Base-by-base conservation (phyloP, 2,113 vertebrate genomes). In the Pseudorasbora parva region DNA sequence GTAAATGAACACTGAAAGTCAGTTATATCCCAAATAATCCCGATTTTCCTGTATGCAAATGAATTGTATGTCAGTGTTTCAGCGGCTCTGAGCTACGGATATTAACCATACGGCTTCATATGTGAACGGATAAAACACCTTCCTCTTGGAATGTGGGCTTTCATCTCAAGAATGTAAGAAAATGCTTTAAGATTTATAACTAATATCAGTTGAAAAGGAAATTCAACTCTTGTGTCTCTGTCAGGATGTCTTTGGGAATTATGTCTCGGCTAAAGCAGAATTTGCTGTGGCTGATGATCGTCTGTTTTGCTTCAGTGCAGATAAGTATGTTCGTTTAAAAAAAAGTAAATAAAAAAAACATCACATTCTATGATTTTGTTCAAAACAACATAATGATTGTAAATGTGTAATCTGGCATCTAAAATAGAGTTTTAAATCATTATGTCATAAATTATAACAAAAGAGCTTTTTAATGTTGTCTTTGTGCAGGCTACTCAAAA, bases 251-350 rank as follows among this genome's bases (percentile, higher is more conserved):
- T 54, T 54, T 1, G 17, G 51, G 51, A 54, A 54, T 66, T 19
- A 64, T 30, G 25, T 64, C 27, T 64, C 5, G 6, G 8, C 12
- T 8, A 64, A 64, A 30, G 5, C 14, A 64, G 14, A 54, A 8
- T 64, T 64, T 64, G 27, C 60, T 64, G 14, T 64, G 27, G 60
- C 27, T 64, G 60, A 64, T 64, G 60, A 30, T 30, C 60, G 0
- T 64, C 25, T 47, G 60, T 8, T 73, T 45, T 27, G 14, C 71
- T 27, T 17, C 14, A 27, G 0, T 5, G 3, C 45, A 73, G 71
- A 73, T 73, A 15, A 17, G 71, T 73, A 73, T 49, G 45, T 51
- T 73, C 23, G 25, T 73, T 27, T n/a, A n/a, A n/a, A 25, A 12
- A 60, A 12, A 25, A 60, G 8, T 30, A 2, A 30, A 30, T 30